These are phyloP conservation scores for Drosophila anomalata DNA, from an alignment of 2,888 invertebrate genomes.

Conservation along the genomic window DNA sequence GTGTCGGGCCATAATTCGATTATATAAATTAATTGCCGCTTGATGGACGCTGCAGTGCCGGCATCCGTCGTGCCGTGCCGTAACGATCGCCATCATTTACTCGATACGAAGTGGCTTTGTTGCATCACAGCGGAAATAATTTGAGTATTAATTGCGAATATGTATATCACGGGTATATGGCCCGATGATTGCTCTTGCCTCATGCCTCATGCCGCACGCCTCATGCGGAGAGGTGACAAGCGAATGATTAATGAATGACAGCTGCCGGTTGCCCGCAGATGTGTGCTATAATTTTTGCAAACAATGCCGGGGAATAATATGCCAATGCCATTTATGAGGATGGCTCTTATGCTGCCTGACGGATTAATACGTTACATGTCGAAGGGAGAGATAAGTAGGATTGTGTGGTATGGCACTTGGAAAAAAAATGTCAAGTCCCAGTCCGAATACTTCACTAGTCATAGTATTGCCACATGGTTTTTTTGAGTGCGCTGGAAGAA, in stretches of 20 bases:
- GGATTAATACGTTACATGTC: constrained; percentile 29
- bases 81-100: constrained; percentile 9
- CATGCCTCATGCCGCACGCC: constrained; percentile 1
- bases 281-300: constrained; percentile 53
- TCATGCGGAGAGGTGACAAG: constrained; percentile 43
- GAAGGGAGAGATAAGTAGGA: not conserved
- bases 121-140: constrained; percentile 17
- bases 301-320: constrained; percentile 27
- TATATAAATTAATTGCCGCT: constrained; percentile 48
- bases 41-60: constrained; percentile 8
- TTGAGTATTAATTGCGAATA: constrained; percentile 34
- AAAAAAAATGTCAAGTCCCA: constrained; percentile 1
- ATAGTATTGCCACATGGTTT: not conserved
- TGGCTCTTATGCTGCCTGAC: constrained; percentile 12
- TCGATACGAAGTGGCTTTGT: constrained; percentile 7
- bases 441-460: no score
- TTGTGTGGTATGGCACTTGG: constrained; percentile 3
- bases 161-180: constrained; percentile 13
- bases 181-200: constrained; percentile 4
- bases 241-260: constrained; percentile 62
- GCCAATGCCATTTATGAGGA: constrained; percentile 26
- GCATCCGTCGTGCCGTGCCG: not conserved
- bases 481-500: constrained; percentile 27
- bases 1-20: constrained; percentile 39
- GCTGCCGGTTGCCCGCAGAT: constrained; percentile 47